Evolutionary conservation across 2,797 vertebrate species (phyloP), one percentile per base, ranked within the genome.

Genomic region (Myiothlypis coronata): DNA sequence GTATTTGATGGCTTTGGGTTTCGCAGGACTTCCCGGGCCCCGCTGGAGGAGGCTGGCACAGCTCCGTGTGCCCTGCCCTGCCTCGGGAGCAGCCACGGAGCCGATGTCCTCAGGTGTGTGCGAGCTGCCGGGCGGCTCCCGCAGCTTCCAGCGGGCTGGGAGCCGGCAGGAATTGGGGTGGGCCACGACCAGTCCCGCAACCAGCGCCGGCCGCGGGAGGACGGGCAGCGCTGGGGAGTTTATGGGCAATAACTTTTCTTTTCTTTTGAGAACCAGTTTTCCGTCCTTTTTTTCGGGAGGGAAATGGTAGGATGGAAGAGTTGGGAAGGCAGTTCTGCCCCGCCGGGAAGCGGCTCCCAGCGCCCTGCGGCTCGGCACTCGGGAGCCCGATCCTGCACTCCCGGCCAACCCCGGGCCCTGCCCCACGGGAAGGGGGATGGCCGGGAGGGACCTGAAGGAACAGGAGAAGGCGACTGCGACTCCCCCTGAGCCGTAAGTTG

Each of bases 381-480:
- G 22, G 44, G 17, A 86, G 10, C 3, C 23, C 6, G 21, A 8
- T 64, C 30, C 64, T 23, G 41, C 50, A 10, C 5, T 14, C 21
- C 14, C 18, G 14, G 10, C 27, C 72, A 14, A 1, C 14, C 7
- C 28, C 43, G 3, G 28, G 6, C 39, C 26, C 7, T 5, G 23
- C n/a, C 50, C 14, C 8, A 3, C 1, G 6, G 2, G 39, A 18
- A 80, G 78, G 53, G 68, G 60, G 43, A 26, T 59, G 34, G 39
- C 52, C 55, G 52, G 84, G 70, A 90, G 83, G 82, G 68, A 90
- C 75, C 59, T 74, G 94, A 87, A 92, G 68, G 52, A 92, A 85
- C 78, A 52, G n/a, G 63, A 87, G 78, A 79, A 93, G 84, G 59
- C 24, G 68, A 70, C 76, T 91, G 59, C 24, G 70, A 70, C 74